phyloP scores from a whole-genome alignment of 2,113 vertebrate genomes.

The Lipophrys pholis region DNA sequence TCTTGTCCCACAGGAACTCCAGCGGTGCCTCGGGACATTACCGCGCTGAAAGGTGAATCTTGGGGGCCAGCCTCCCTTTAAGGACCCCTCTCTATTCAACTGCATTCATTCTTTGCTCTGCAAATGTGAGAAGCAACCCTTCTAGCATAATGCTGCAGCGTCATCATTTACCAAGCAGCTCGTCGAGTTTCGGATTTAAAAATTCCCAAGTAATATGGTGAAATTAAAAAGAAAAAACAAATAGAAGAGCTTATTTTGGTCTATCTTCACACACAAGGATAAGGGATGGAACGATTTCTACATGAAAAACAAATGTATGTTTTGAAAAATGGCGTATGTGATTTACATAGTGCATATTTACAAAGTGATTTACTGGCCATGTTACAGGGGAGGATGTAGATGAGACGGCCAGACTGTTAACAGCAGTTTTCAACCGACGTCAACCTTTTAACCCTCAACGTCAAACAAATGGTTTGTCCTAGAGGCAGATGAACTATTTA shows the following conservation, averaged over 20 bases:
- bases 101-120: neutral
- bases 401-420: neutral
- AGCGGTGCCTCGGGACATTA: neutral
- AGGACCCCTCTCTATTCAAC: neutral
- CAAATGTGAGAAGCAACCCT: neutral
- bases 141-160: neutral
- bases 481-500: neutral
- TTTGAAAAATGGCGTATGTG: neutral
- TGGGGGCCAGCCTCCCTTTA: neutral
- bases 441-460: neutral
- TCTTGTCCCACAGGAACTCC: neutral
- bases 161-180: neutral
- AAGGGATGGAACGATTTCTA: neutral
- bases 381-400: neutral
- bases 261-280: neutral
- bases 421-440: neutral
- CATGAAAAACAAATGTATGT: neutral
- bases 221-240: neutral
- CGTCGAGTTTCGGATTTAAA: no score
- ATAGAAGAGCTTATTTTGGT: neutral
- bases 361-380: neutral
- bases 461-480: conserved; percentile 22
- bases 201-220: no score
- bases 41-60: no score
- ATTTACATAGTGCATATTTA: conserved; percentile 13